phyloP scores from a whole-genome alignment of 2,113 vertebrate species.

The Nannospalax galili region DNA sequence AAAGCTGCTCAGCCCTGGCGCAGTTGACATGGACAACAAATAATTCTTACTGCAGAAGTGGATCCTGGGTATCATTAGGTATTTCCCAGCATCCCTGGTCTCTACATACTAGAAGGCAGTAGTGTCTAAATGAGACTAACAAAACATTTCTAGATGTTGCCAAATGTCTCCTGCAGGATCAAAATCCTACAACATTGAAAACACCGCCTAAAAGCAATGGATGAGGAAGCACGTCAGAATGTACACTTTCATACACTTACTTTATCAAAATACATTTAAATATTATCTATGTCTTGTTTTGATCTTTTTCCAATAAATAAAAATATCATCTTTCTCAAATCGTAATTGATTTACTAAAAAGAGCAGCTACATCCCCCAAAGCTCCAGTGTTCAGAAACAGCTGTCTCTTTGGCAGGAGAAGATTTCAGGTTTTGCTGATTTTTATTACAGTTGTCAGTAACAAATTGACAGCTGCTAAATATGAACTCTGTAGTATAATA shows the following conservation, averaged over 20 bases:
- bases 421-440: slow-evolving; percentile 74
- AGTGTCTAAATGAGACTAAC: neutral
- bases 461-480: slow-evolving; percentile 83
- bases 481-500: slow-evolving; percentile 75
- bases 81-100: too few species aligned
- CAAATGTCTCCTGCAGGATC: neutral
- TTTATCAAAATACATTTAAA: slow-evolving; percentile 44
- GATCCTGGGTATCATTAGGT: fast-evolving
- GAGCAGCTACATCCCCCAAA: slow-evolving; percentile 21
- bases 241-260: neutral
- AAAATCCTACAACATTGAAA: neutral
- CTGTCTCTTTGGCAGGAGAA: slow-evolving; percentile 78
- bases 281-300: neutral
- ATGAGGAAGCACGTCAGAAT: neutral
- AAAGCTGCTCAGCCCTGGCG: neutral
- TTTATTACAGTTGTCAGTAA: slow-evolving; percentile 78
- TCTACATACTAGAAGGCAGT: neutral
- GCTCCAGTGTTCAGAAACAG: slow-evolving; percentile 44
- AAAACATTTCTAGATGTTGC: neutral
- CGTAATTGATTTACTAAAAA: slow-evolving; percentile 36
- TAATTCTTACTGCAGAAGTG: neutral
- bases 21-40: neutral
- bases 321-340: slow-evolving; percentile 55
- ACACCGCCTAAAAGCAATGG: neutral
- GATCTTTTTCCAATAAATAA: slow-evolving; percentile 49